A percentile compares a stretch with the other conserved stretches of the same genome.
Evolutionary conservation across 2,113 vertebrate genomes (phyloP).

Genomic region (Brevimyrus niger): DNA sequence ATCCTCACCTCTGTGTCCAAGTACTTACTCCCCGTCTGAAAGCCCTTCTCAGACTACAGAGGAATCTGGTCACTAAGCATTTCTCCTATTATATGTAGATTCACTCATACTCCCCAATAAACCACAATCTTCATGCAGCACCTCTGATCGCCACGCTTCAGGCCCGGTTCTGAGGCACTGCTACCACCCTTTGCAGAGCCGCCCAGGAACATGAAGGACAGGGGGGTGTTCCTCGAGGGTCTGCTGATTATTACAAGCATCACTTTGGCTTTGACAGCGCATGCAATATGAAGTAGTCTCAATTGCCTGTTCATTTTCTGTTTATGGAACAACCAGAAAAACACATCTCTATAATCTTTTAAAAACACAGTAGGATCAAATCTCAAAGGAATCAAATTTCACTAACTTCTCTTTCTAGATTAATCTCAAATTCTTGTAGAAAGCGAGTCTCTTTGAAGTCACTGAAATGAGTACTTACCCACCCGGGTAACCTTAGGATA

Average conservation of each 20-base stretch:
- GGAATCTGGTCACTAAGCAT: too few relatives aligned
- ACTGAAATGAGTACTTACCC: conserved; percentile 99
- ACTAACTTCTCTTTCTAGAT: conserved; percentile 48
- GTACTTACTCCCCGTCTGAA: too few relatives aligned
- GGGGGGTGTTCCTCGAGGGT: conserved; percentile 84
- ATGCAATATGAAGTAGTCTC: conserved; percentile 94
- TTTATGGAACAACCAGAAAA: background rate
- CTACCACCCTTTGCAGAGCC: too few relatives aligned
- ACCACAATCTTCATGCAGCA: too few relatives aligned
- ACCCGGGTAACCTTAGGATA: conserved; percentile 89
- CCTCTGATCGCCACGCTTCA: too few relatives aligned
- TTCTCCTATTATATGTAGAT: too few relatives aligned
- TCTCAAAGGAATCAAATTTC: background rate
- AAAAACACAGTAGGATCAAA: background rate
- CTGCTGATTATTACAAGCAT: conserved; percentile 89
- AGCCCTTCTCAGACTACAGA: too few relatives aligned
- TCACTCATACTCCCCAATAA: too few relatives aligned
- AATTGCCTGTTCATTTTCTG: conserved; percentile 98
- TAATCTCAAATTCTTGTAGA: conserved; percentile 29
- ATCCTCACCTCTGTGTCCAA: too few relatives aligned
- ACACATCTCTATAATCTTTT: background rate
- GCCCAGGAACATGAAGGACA: conserved; percentile 62
- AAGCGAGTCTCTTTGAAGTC: conserved; percentile 97
- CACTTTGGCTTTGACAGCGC: conserved; percentile 93
- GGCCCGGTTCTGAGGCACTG: too few relatives aligned